These are phyloP conservation scores for Acrocera orbiculus DNA, from an alignment of 2,888 invertebrate species.

Conservation along the genomic window DNA sequence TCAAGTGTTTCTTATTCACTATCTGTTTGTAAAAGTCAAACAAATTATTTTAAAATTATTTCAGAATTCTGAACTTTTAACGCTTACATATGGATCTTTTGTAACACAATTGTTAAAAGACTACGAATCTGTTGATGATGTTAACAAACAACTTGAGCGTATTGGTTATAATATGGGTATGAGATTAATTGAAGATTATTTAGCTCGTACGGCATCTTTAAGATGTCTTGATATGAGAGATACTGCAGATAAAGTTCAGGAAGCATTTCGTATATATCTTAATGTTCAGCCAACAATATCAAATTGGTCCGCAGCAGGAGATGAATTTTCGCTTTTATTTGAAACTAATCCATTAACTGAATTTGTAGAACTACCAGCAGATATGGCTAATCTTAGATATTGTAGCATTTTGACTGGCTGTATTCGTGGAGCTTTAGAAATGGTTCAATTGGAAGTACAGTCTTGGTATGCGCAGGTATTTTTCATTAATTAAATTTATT, in stretches of 20 bases:
- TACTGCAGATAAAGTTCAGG: conserved; percentile 88
- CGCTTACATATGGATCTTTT: conserved; percentile 92
- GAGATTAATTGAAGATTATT: conserved; percentile 90
- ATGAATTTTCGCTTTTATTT: conserved; percentile 91
- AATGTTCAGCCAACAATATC: conserved; percentile 85
- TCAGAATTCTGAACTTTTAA: conserved; percentile 90
- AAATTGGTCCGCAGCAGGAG: conserved; percentile 85
- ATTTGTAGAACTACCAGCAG: conserved; percentile 88
- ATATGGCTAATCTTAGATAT: conserved; percentile 68
- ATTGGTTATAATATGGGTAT: conserved; percentile 98
- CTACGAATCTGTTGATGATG: conserved; percentile 91
- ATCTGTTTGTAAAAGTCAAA: no score
- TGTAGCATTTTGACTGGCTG: conserved; percentile 84
- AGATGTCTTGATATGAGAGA: conserved; percentile 92
- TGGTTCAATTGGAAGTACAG: conserved; percentile 94
- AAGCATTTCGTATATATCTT: conserved; percentile 60
- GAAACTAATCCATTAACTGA: conserved; percentile 93
- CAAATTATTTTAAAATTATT: conserved; percentile 17
- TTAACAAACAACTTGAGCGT: conserved; percentile 88
- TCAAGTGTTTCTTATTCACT: no score
- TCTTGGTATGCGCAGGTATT: conserved; percentile 72
- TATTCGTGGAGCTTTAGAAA: conserved; percentile 88
- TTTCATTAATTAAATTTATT: conserved; percentile 1
- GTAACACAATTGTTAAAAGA: conserved; percentile 95
- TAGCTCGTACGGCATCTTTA: conserved; percentile 76